A percentile compares a stretch with the other conserved stretches of the same genome.
phyloP scores from a whole-genome alignment of 2,797 vertebrate species.

The Chloroceryle inda region DNA sequence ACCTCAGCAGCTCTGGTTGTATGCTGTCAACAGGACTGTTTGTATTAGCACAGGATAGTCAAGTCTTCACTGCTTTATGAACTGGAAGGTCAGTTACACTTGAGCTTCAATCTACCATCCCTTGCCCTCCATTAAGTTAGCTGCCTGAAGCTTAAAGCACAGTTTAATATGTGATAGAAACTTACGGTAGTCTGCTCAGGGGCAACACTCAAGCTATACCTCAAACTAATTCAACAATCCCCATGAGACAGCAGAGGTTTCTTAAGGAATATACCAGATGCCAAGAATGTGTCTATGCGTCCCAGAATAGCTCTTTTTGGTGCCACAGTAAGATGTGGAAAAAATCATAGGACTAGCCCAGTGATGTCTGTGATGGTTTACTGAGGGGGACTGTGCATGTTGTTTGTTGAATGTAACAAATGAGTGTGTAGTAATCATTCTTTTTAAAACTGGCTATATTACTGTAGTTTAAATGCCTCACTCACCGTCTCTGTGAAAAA shows the following conservation, averaged over 20 bases:
- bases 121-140: constrained; percentile 65
- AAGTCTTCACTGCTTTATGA: constrained; percentile 54
- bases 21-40: background rate
- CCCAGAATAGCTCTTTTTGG: background rate
- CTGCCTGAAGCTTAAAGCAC: constrained; percentile 64
- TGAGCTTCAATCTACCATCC: constrained; percentile 60
- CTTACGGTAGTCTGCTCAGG: constrained; percentile 55
- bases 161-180: constrained; percentile 61
- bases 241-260: background rate
- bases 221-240: constrained; percentile 21
- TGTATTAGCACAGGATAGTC: background rate
- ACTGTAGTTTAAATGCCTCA: background rate
- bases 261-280: background rate
- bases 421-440: background rate
- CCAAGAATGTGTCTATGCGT: constrained; percentile 7
- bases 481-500: background rate
- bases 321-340: background rate
- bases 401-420: background rate
- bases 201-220: constrained; percentile 42
- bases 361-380: background rate
- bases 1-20: background rate
- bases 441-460: background rate
- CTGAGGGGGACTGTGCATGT: background rate
- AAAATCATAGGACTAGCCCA: background rate
- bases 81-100: constrained; percentile 65